A percentile compares a stretch with the other conserved stretches of the same genome.
Evolutionary conservation across 2,888 invertebrate species (phyloP).

Genomic region (Hydrotaea diabolus): DNA sequence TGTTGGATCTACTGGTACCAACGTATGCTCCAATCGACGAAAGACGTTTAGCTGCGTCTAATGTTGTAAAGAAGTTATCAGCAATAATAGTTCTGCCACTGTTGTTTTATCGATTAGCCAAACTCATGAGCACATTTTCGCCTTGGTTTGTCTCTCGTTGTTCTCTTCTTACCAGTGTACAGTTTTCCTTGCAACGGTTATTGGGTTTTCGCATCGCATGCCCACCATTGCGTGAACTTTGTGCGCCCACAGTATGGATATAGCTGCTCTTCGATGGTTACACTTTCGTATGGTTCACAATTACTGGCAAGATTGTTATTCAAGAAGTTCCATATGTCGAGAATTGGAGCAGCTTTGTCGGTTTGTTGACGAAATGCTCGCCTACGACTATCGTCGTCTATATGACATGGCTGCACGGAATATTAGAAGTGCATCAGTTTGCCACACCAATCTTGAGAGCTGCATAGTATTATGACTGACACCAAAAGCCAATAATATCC

Average conservation of each 20-base stretch:
- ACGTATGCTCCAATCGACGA: too few relatives aligned
- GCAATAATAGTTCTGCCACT: constrained; percentile 54
- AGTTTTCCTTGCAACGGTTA: constrained; percentile 60
- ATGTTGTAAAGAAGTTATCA: constrained; percentile 59
- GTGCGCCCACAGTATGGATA: constrained; percentile 47
- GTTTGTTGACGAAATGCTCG: constrained; percentile 53
- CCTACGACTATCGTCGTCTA: constrained; percentile 68
- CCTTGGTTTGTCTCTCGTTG: too few relatives aligned
- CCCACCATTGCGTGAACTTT: constrained; percentile 43
- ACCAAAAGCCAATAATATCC: too few relatives aligned
- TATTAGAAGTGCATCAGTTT: too few relatives aligned
- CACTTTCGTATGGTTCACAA: too few relatives aligned
- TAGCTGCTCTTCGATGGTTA: too few relatives aligned
- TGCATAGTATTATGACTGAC: too few relatives aligned
- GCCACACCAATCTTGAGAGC: too few relatives aligned
- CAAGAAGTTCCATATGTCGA: too few relatives aligned
- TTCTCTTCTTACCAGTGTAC: constrained; percentile 52
- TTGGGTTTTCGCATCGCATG: constrained; percentile 51
- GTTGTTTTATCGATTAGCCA: constrained; percentile 50
- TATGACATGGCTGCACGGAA: too few relatives aligned
- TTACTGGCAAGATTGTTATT: too few relatives aligned
- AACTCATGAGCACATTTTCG: constrained; percentile 56
- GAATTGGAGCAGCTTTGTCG: constrained; percentile 31
- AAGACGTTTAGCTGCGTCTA: too few relatives aligned
- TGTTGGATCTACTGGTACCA: constrained; percentile 39